Base-by-base conservation (phyloP, 2,888 invertebrate genomes). In the Ochropleura plecta region DNA sequence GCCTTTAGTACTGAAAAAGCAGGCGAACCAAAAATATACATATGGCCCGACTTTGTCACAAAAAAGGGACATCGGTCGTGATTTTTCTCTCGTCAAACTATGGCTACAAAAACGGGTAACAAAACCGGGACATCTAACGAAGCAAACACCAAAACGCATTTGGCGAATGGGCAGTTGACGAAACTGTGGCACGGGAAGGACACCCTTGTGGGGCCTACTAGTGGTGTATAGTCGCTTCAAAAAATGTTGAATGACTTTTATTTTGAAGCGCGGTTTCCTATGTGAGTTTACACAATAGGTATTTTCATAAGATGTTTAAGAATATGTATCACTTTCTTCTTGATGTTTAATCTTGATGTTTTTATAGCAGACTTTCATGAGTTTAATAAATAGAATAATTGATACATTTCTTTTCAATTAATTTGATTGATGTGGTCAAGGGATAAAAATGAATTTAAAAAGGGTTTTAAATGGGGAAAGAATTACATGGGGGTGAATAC, bases 141-240 rank as follows among this genome's bases (percentile, higher is more conserved):
- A 94, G 93, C 93, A 93, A 93, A 93, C 91, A 93, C 84, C 84
- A 85, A 90, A 92, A 90, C 87, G 91, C 90, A 91, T 93, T 92
- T 90, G 82, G 78, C 75, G 88, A 91, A 90, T 90, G 87, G 90
- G 87, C 87, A 89, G 86, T 86, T 89, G 89, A 89, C 88, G 80
- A 83, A 86, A 79, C 79, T 78, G 81, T 74, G 74, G 76, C 42
- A 64, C 46, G 53, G 84, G 76, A 77, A 76, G 70, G 62, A 78
- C 70, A 79, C 72, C 64, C 57, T 74, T 59, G n/a, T 65, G 79
- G 73, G 74, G 80, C n/a, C 79, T 82, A 81, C 80, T 74, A 77
- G 40, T 53, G 42, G 20, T 40, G 18, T 18, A 40, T n/a, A 30
- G 57, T 44, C 62, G n/a, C 65, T 55, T 66, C 12, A 40, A 59